These are phyloP conservation scores for Punctoribates punctum DNA, from an alignment of 2,888 invertebrate species.

Conservation along the genomic window DNA sequence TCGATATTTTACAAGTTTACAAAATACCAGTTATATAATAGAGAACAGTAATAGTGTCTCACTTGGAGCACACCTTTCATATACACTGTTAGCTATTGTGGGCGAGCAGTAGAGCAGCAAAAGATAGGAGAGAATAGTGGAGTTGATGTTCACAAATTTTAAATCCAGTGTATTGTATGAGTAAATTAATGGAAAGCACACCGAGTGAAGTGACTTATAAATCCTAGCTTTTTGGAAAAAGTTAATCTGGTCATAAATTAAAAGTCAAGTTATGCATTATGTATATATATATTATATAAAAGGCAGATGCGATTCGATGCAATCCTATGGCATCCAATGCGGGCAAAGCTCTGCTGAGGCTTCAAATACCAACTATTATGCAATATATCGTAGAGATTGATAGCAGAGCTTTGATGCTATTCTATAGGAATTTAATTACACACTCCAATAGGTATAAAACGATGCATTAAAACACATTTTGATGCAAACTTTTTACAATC, in stretches of 20 bases:
- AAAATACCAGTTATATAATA: neutral
- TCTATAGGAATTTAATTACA: constrained; percentile 48
- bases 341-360: neutral
- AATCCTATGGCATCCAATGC: neutral
- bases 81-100: neutral
- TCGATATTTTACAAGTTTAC: neutral
- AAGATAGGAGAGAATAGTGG: neutral
- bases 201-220: neutral
- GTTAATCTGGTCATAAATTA: constrained; percentile 21
- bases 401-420: constrained; percentile 10
- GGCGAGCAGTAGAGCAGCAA: neutral
- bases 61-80: neutral
- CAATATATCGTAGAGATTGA: constrained; percentile 20
- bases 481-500: neutral
- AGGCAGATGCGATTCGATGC: constrained; percentile 1
- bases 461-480: constrained; percentile 25
- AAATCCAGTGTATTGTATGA: constrained; percentile 4
- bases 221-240: neutral
- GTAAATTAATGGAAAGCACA: constrained; percentile 20
- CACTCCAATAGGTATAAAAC: constrained; percentile 47
- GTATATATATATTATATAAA: neutral
- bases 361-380: neutral
- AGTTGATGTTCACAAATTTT: constrained; percentile 3
- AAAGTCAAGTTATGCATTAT: constrained; percentile 27
- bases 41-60: neutral